These are phyloP conservation scores for Anguilla rostrata DNA, from an alignment of 2,113 vertebrate species.

Conservation along the genomic window DNA sequence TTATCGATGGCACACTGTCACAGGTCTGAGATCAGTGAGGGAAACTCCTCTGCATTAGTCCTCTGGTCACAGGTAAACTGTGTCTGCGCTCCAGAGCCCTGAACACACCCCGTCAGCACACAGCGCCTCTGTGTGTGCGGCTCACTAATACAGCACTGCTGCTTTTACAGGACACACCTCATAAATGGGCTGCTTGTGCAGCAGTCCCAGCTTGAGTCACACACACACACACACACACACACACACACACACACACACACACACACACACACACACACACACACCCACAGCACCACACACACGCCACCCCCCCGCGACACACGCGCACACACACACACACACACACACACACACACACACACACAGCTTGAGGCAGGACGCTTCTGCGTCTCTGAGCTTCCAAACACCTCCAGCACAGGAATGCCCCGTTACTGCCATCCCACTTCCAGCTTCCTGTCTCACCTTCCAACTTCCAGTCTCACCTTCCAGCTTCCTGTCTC, in stretches of 20 bases:
- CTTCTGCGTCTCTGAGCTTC: conserved; percentile 56
- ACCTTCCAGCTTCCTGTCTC: neutral
- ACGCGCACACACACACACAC: too few relatives aligned
- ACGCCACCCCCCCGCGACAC: too few relatives aligned
- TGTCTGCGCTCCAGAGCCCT: too few relatives aligned
- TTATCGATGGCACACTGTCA: too few relatives aligned
- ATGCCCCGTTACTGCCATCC: neutral
- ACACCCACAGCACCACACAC: too few relatives aligned
- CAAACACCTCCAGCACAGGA: neutral
- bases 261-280: too few relatives aligned
- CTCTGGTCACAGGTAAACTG: too few relatives aligned
- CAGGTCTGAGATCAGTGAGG: too few relatives aligned
- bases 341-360: too few relatives aligned
- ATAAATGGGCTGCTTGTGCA: conserved; percentile 65
- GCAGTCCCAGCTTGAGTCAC: conserved; percentile 61
- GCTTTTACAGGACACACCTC: conserved; percentile 68
- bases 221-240: too few relatives aligned
- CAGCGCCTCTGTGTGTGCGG: conserved; percentile 66
- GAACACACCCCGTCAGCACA: conserved; percentile 22
- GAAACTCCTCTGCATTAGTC: too few relatives aligned
- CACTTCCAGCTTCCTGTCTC: neutral
- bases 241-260: too few relatives aligned
- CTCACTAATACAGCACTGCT: conserved; percentile 70
- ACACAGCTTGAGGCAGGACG: conserved; percentile 33
- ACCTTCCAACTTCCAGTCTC: neutral